Conservation (phyloP, 2,113 vertebrate species). For the Ceuthmochares aereus region DNA sequence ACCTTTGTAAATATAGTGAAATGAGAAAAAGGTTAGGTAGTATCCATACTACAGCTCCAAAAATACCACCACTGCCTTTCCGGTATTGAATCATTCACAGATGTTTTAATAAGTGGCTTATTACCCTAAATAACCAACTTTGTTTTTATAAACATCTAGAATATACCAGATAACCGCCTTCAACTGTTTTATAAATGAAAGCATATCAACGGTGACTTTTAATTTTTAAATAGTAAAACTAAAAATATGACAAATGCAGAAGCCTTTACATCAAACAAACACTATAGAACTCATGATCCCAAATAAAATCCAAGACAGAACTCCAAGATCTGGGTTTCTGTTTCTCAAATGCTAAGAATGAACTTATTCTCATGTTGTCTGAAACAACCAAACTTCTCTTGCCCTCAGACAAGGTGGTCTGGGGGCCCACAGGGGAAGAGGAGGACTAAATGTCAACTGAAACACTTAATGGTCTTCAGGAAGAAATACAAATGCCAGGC, state of each 20-base stretch:
- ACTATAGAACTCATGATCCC: not conserved
- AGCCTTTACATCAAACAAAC: not conserved
- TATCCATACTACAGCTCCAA: not conserved
- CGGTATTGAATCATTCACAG: not conserved
- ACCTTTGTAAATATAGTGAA: not conserved
- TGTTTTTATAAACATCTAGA: not conserved
- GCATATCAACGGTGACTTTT: not conserved
- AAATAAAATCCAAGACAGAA: not conserved
- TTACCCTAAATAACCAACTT: not conserved
- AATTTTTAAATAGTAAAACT: not conserved
- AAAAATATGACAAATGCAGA: not conserved
- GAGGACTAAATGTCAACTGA: not conserved
- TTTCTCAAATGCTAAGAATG: not conserved
- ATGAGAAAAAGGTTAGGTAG: not conserved
- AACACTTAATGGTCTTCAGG: not conserved
- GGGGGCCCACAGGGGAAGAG: not conserved
- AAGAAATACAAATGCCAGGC: not conserved
- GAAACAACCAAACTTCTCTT: not conserved
- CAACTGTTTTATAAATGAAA: not conserved
- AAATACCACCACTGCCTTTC: not conserved
- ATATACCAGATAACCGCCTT: not conserved
- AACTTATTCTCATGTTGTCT: not conserved
- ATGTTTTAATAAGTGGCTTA: not conserved
- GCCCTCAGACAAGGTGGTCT: not conserved
- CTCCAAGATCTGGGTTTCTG: not conserved